Evolutionary conservation across 92 coral and sea anemone species (phyloP), one percentile per base, ranked within the genome.

Genomic region (Porites cylindrica): DNA sequence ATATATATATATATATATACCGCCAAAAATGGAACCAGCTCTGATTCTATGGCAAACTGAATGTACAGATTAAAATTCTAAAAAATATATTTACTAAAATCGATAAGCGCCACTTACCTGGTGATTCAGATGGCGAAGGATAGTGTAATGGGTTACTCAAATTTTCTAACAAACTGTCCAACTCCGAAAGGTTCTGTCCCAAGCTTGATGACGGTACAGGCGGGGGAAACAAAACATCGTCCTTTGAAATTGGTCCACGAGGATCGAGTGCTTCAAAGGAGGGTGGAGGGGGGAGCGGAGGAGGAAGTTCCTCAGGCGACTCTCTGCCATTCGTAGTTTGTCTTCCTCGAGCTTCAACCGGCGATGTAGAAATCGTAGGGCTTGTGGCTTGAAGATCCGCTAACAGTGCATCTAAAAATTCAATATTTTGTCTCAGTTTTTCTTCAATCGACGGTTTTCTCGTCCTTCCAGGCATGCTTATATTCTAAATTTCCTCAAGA

Each of bases 231-330:
- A 84, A 69, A 7, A 83, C 93, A 52, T 87, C 88, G 38, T 93
- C 93, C 64, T 77, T 85, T 51, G 85, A 53, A 8, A 75, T 47
- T 10, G 94, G 59, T 29, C 76, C 90, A 43, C 86, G 87, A 50
- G 89, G 94, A 68, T 93, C 98, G 54, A 95, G 70, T 1, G 98
- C 92, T 38, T 95, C 98, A 32, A 95, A 89, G 5, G 95, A 72
- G 17, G 98, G 98, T 56, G 98, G 98, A 26, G 98, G 98, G 3
- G 98, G 98, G 0, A 94, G 84, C 43, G 96, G 95, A 16, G 99
- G 99, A 1, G 99, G 99, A 12, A 95, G 90, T 6, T 97, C 99
- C 2, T 95, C 99, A 9, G 98, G 96, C 19, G 96, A 92, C 8
- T 87, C 90, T 87, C 99, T 82, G 51, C 96, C 98, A 69, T 92